These are phyloP conservation scores for Acleris laterana DNA, from an alignment of 2,888 invertebrate genomes.

Conservation along the genomic window DNA sequence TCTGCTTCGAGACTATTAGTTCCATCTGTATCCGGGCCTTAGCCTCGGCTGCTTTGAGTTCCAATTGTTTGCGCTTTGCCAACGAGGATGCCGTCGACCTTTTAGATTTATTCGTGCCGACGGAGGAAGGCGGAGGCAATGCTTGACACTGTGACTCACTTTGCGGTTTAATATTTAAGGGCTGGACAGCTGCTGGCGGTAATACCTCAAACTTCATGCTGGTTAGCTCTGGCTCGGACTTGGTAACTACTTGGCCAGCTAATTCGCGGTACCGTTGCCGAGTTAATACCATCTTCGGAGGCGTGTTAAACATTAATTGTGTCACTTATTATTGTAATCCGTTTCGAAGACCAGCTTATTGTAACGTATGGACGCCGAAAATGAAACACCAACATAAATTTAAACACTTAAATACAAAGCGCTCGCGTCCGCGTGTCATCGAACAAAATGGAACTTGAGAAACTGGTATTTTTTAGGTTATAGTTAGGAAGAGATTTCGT, in stretches of 20 bases:
- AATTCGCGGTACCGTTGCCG: neutral
- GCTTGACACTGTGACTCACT: neutral
- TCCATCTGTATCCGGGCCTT: slow-evolving; percentile 38
- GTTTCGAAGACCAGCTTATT: slow-evolving; percentile 2
- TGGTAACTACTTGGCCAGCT: slow-evolving; percentile 1
- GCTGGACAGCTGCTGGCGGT: neutral
- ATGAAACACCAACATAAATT: neutral
- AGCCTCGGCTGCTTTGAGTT: slow-evolving; percentile 39
- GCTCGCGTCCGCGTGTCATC: slow-evolving; percentile 40
- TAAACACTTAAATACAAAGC: neutral
- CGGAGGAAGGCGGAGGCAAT: neutral
- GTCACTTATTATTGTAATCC: neutral
- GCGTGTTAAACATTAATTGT: neutral
- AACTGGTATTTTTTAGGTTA: no score
- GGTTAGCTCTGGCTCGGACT: neutral
- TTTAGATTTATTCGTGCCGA: slow-evolving; percentile 2
- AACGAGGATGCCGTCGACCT: slow-evolving; percentile 22
- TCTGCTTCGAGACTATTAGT: slow-evolving; percentile 30
- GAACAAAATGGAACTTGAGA: no score
- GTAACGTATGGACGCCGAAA: neutral
- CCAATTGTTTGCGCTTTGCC: slow-evolving; percentile 29
- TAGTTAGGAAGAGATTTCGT: no score
- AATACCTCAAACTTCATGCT: neutral
- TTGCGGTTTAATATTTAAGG: neutral
- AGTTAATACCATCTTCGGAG: slow-evolving; percentile 3